A percentile compares a stretch with the other conserved stretches of the same genome.
These are phyloP conservation scores for Drosophila vallismaia DNA, from an alignment of 2,888 invertebrate genomes.

Conservation along the genomic window DNA sequence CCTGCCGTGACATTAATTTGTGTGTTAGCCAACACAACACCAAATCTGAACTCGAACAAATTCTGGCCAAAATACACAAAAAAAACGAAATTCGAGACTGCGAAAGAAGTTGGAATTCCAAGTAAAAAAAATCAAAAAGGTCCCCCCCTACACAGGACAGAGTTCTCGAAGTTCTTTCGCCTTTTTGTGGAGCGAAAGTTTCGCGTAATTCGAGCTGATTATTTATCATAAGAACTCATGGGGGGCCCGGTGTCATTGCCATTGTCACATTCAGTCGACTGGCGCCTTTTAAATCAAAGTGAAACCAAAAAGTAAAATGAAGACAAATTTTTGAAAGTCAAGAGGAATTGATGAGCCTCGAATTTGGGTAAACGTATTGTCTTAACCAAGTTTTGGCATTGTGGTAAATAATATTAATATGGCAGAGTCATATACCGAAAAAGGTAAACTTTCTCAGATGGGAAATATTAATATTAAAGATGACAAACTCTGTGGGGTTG, in stretches of 20 bases:
- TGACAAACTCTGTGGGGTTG: constrained; percentile 16
- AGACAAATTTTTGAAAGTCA: constrained; percentile 23
- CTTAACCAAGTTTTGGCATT: constrained; percentile 21
- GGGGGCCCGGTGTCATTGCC: constrained; percentile 52
- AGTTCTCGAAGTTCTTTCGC: constrained; percentile 21
- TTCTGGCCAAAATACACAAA: constrained; percentile 23
- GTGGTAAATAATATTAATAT: constrained; percentile 4
- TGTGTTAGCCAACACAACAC: constrained; percentile 47
- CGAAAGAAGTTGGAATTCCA: constrained; percentile 9
- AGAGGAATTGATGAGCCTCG: constrained; percentile 37
- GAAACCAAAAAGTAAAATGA: constrained; percentile 37
- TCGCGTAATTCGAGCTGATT: constrained; percentile 59
- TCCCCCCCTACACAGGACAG: background rate
- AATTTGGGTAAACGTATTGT: constrained; percentile 26
- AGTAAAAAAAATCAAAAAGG: background rate
- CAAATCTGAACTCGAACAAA: constrained; percentile 22
- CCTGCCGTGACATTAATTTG: constrained; percentile 65
- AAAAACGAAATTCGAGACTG: constrained; percentile 18
- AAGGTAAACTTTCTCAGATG: constrained; percentile 5
- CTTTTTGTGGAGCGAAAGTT: constrained; percentile 52
- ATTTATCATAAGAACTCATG: constrained; percentile 53
- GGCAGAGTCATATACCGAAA: background rate
- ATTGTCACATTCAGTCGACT: constrained; percentile 44
- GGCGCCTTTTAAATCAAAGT: constrained; percentile 64
- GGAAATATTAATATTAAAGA: constrained; percentile 29